phyloP scores from a whole-genome alignment of 2,888 invertebrate species.

The Cordylochernes scorpioides region DNA sequence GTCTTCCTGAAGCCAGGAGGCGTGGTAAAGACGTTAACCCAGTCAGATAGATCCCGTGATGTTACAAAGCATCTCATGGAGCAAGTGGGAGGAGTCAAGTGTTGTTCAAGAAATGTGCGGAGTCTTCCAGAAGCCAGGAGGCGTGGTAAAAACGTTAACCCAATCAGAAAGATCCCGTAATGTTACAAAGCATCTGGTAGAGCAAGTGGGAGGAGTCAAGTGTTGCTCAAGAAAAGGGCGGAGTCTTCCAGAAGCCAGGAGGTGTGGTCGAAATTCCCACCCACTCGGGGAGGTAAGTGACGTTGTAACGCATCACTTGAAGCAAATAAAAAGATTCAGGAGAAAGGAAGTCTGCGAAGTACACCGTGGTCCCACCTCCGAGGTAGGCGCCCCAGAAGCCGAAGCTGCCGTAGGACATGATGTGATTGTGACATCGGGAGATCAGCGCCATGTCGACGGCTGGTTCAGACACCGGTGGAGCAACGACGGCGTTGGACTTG shows the following conservation, averaged over 20 bases:
- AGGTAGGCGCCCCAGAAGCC: conserved; percentile 20
- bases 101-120: no score
- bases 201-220: conserved; percentile 7
- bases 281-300: conserved; percentile 1
- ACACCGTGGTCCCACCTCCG: conserved; percentile 16
- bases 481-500: conserved; percentile 23
- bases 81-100: conserved; percentile 2
- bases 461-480: conserved; percentile 17
- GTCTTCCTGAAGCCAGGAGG: conserved; percentile 5
- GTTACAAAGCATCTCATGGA: conserved; percentile 3
- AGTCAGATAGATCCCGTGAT: conserved; percentile 7
- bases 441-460: conserved; percentile 27
- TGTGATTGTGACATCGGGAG: conserved; percentile 28
- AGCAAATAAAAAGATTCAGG: neutral
- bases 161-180: no score
- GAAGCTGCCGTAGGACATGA: conserved; percentile 20
- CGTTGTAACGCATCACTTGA: neutral
- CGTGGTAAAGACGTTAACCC: conserved; percentile 7
- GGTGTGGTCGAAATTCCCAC: neutral
- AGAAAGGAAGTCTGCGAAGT: conserved; percentile 1
- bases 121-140: no score
- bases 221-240: conserved; percentile 4
- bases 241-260: no score
- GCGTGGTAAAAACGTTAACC: no score
- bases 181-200: no score